A percentile compares a stretch with the other conserved stretches of the same genome.
phyloP scores from a whole-genome alignment of 2,888 invertebrate genomes.

The Drosophila setosimentum region DNA sequence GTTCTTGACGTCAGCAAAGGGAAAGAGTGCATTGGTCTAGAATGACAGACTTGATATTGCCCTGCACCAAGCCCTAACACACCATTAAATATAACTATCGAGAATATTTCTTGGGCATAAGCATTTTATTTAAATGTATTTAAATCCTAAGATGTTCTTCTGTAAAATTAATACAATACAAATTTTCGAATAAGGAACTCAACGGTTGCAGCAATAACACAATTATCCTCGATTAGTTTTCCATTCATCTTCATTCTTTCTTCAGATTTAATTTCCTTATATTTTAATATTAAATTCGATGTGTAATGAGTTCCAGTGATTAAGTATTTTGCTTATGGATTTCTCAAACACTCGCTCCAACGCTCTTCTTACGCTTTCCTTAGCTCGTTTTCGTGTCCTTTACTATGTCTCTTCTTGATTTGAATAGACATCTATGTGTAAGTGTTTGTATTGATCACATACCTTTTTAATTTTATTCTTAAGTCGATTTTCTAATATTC shows the following conservation, averaged over 20 bases:
- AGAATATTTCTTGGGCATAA: background rate
- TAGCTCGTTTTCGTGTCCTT: background rate
- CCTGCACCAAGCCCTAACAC: background rate
- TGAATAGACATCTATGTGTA: background rate
- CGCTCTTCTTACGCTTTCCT: background rate
- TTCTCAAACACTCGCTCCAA: background rate
- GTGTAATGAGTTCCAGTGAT: background rate
- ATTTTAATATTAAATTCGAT: background rate
- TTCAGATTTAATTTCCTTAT: background rate
- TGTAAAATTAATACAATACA: background rate
- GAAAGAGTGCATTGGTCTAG: background rate
- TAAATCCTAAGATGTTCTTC: background rate
- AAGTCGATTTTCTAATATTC: background rate
- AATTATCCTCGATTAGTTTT: background rate
- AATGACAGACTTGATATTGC: background rate
- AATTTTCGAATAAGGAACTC: background rate
- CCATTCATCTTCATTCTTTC: background rate
- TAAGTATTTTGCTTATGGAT: background rate
- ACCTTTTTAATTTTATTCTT: background rate
- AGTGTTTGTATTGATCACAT: background rate
- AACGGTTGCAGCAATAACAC: too few relatives aligned
- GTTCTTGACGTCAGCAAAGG: constrained; percentile 59
- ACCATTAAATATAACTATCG: background rate
- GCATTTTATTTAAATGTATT: background rate
- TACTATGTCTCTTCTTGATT: background rate